Evolutionary conservation across 2,113 vertebrate species (phyloP), one percentile per base, ranked within the genome.

Genomic region (Gopherus flavomarginatus): DNA sequence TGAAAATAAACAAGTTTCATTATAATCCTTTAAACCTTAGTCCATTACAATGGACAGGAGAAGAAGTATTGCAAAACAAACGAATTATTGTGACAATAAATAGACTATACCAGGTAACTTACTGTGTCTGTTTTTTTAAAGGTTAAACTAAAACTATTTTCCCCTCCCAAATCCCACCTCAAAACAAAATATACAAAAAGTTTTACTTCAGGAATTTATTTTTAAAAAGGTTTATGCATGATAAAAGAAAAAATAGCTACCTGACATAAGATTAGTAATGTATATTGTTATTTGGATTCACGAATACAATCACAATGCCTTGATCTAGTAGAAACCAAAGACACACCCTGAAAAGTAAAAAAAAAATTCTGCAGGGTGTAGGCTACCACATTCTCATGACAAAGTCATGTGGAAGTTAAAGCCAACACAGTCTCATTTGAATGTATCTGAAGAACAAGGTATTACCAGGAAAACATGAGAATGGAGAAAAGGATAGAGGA

Each of bases 401-500:
- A 72, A 35, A 90, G 75, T 65, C 87, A 13, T 42, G 53, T 31
- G 17, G 38, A 72, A 69, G 49, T 52, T n/a, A 83, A 82, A 91
- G 50, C 42, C 8, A 65, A 1, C 16, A n/a, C 11, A 1, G 29
- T 86, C 11, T 59, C 21, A 38, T 69, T 1, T 0, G 56, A 52
- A 95, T 59, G 52, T 72, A 89, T n/a, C 0, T 0, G 1, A 57
- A 81, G 2, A 49, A 54, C 14, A 53, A 0, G 0, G n/a, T 21
- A 3, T 69, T 62, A 44, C 0, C 82, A 56, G 22, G 53, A 77
- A 42, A 24, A 22, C 31, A 72, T 22, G 31, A 8, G 19, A 87
- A 57, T 8, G 52, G 21, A 13, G 52, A 53, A 83, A 90, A 83
- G 35, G 3, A 88, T 38, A 62, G 56, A 81, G 26, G 12, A 50